Evolutionary conservation across 2,888 invertebrate species (phyloP), one percentile per base, ranked within the genome.

Genomic region (Nemurella pictetii): DNA sequence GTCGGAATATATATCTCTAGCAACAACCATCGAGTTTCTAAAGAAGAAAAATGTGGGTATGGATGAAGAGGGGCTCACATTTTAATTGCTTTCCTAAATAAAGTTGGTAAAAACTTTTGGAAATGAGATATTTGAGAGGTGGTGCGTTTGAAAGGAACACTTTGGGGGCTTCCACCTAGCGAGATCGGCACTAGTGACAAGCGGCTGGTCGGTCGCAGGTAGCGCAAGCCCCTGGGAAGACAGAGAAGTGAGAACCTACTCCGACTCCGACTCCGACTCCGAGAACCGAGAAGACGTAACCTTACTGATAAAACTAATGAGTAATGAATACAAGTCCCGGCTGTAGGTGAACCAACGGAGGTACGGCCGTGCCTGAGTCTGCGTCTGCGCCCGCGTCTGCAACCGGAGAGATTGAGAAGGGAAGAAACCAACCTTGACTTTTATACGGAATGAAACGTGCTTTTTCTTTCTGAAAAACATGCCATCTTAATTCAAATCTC

Each of bases 361-460:
- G 55, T 55, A 55, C n/a, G n/a, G n/a, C n/a, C n/a, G n/a, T n/a
- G n/a, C n/a, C n/a, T n/a, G n/a, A n/a, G n/a, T n/a, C n/a, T n/a
- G n/a, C n/a, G n/a, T n/a, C n/a, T n/a, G n/a, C n/a, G n/a, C n/a
- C n/a, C n/a, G 20, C 20, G 55, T 3, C 55, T 55, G 55, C 55
- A 55, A 12, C 1, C 55, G 20, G 15, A 3, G 55, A 55, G 32
- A 9, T 32, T 32, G 32, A 5, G 32, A 32, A 55, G 55, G 55
- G 55, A 55, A 55, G 55, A 55, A 55, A 55, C 55, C 9, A 55
- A 75, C 75, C 75, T 75, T 75, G 75, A 75, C 75, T 75, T 75
- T 75, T 75, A 75, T 26, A 9, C 28, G 75, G 26, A 12, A 75
- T n/a, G 75, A 75, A 25, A 75, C 75, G 75, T 75, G 75, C 75